Evolutionary conservation across 1,140 invertebrate genomes (phyloP), one percentile per base, ranked within the genome.

Genomic region (Ceratosolen fusciceps): DNA sequence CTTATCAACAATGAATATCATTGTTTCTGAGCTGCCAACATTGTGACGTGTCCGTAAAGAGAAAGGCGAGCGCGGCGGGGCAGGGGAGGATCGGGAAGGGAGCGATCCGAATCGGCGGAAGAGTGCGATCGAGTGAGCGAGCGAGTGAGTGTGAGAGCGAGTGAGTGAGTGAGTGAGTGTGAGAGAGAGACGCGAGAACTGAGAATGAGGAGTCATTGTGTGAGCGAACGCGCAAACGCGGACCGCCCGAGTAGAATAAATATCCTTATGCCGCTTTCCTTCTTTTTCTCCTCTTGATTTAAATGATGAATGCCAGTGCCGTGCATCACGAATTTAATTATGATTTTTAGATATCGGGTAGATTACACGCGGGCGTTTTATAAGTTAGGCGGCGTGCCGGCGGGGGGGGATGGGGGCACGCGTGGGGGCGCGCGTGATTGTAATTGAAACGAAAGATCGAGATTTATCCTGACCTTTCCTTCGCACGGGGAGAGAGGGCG

Each of bases 251-350:
- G 79, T 72, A 52, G 73, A 60, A 65, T 73, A n/a, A 56, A 47
- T 47, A 29, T 24, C 21, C 34, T 68, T 56, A 24, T 52, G 47
- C 54, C 31, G 26, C 24, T 71, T 43, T 16, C 16, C 24, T 31
- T 14, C 14, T 24, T 31, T 2, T 21, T 47, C 24, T 31, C n/a
- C 14, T 24, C 24, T 67, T 43, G 65, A 68, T 77, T 70, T 49
- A 31, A 71, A 80, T 76, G 79, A 76, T 76, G 73, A 74, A 80
- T 80, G 70, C 70, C 56, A 31, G 26, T 39, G 26, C 62, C 16
- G 60, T 65, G 54, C 37, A 71, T 80, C 79, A 80, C 79, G 79
- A 80, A 75, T 80, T 80, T 80, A 80, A 80, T 80, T 80, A 80
- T 80, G 67, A 80, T 80, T 80, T 80, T 80, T 80, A 67, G 78